Conservation (phyloP, 2,797 vertebrate species). For the Champsocephalus esox region DNA sequence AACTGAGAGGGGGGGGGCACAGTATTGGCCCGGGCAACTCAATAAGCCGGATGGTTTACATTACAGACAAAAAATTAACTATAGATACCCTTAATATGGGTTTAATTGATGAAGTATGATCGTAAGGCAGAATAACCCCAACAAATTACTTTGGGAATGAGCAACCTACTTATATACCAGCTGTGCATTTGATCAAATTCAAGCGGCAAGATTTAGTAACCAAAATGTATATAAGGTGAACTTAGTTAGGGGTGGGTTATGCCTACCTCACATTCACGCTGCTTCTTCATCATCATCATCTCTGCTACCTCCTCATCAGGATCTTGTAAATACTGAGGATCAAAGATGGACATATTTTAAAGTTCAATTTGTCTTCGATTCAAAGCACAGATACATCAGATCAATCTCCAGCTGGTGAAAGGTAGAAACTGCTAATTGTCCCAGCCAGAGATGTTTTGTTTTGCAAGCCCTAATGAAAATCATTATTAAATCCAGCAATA, state of each 20-base stretch:
- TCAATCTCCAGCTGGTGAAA: background rate
- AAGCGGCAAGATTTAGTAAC: background rate
- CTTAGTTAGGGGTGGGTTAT: background rate
- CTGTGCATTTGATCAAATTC: background rate
- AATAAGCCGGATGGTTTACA: background rate
- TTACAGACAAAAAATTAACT: background rate
- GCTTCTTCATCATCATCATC: slow-evolving; percentile 84
- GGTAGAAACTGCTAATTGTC: background rate
- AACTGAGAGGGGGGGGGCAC: background rate
- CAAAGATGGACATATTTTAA: background rate
- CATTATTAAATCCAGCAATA: background rate
- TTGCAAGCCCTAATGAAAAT: background rate
- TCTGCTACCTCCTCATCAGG: slow-evolving; percentile 90
- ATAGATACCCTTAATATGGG: background rate
- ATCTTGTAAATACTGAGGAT: slow-evolving; percentile 90
- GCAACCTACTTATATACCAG: background rate
- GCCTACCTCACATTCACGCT: slow-evolving; percentile 85
- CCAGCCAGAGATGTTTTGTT: background rate
- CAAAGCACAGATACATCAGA: background rate
- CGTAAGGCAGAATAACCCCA: background rate
- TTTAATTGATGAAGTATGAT: background rate
- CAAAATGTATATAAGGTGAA: background rate
- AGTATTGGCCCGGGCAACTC: background rate
- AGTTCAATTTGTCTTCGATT: background rate
- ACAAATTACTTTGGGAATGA: background rate